Evolutionary conservation across 2,113 vertebrate genomes (phyloP), one percentile per base, ranked within the genome.

Genomic region (Hemibagrus wyckioides): DNA sequence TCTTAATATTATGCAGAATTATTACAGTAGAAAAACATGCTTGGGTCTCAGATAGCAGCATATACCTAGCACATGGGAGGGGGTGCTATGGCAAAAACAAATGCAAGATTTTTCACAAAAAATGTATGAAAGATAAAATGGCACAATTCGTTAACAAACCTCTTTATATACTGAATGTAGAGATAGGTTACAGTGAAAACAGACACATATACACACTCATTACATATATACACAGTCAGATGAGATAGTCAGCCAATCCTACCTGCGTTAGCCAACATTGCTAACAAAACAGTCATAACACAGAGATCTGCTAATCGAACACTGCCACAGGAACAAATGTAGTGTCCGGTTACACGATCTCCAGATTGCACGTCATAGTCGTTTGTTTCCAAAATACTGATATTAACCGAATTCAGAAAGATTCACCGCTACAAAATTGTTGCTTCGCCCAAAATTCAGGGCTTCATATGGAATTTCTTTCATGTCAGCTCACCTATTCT

Each of bases 141-240:
- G 59, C 41, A 83, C 71, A 82, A 84, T 54, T 91, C 11, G 91
- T 94, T 95, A 95, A 94, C 94, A 95, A 96, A 96, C 94, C 92
- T 89, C 93, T 96, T 95, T 96, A 96, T 95, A 94, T 94, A 76
- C 89, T 92, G 92, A 94, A 93, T 94, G 93, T 94, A 93, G 94
- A 94, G 93, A 94, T 93, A 92, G 94, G 94, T 95, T 95, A 95
- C 95, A 95, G 92, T 94, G 94, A 95, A 95, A 95, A 95, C 94
- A 92, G 89, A 95, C 94, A 95, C 93, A 93, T 93, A 93, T 92
- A 94, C 94, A 95, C 85, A 90, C 83, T 95, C 94, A 93, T 94
- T 94, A 95, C 94, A 94, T 95, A 95, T 94, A 93, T 94, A 95
- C 94, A 95, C 0, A 73, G 15, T 15, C 90, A 92, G 92, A 95